Evolutionary conservation across 1,140 invertebrate genomes (phyloP).

Genomic region (Neelides sp.): DNA sequence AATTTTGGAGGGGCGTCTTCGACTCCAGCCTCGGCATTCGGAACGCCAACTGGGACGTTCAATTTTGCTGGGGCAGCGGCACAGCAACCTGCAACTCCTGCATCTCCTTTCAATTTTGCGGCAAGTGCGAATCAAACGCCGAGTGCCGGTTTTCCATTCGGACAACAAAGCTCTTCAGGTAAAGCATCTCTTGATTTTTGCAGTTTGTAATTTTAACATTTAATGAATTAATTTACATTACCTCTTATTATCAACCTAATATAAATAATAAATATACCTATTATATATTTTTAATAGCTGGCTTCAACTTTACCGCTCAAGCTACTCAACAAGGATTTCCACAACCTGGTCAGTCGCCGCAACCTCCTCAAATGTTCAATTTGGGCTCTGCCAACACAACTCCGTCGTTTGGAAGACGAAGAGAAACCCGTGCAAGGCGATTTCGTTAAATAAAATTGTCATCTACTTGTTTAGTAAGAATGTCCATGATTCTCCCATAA

Average conservation of each 20-base stretch:
- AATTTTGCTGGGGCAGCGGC: neutral
- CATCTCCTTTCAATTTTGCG: neutral
- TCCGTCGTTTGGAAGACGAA: slow-evolving; percentile 8
- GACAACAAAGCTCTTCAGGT: neutral
- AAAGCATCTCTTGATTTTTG: neutral
- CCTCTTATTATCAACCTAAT: neutral
- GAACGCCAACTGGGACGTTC: neutral
- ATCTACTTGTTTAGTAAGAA: neutral
- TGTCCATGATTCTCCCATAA: neutral
- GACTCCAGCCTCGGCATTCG: neutral
- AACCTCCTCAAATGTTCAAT: slow-evolving; percentile 15
- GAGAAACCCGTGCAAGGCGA: slow-evolving; percentile 4
- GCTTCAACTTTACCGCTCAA: slow-evolving; percentile 11
- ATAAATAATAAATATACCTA: neutral
- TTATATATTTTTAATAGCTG: slow-evolving; percentile 6
- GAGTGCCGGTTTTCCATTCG: neutral
- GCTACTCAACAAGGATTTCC: neutral
- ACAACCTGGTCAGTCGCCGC: neutral
- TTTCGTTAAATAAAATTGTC: slow-evolving; percentile 8
- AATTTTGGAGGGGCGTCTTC: neutral
- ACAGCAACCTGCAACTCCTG: neutral
- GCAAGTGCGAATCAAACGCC: neutral
- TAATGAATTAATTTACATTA: too few relatives aligned
- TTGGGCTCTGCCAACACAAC: slow-evolving; percentile 7
- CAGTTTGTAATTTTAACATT: too few relatives aligned